Evolutionary conservation across 2,888 invertebrate genomes (phyloP), one percentile per base, ranked within the genome.

Genomic region (Cyaniris semiargus): DNA sequence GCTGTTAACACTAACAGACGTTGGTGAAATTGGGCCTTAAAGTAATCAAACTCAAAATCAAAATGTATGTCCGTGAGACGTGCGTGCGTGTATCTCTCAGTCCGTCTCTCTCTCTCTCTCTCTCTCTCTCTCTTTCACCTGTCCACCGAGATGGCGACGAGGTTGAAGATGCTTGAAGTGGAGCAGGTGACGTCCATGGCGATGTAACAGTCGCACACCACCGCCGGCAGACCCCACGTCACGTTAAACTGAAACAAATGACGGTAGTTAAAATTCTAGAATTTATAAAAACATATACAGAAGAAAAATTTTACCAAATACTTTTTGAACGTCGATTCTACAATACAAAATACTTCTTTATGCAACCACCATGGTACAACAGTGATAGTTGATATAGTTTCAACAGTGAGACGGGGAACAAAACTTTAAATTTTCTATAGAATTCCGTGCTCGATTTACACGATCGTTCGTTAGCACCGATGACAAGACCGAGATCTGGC

Each of bases 131-230:
- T 5, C 34, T 34, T 7, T 34, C 90, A 98, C 99, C 98, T 97
- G 96, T 99, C 99, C 91, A 99, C 97, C 84, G 98, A 98, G 91
- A 99, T 99, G 85, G 99, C 99, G 84, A 99, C 98, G 89, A 99
- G 95, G 95, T 99, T 99, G 95, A 99, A 98, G 90, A 99, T 99
- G 88, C 98, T 99, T 85, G 98, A 98, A 76, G 99, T 99, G 86
- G 98, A 98, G 94, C 98, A 98, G 82, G 97, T 98, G 86, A 99
- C 99, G 93, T 99, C 99, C 96, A 98, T 98, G 78, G 98, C 98
- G 89, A 99, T 98, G 96, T 98, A 99, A 93, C 98, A 97, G 95
- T 99, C 98, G 91, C 99, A 99, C 81, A 98, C 96, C 84, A 98
- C 96, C 78, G 97, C 96, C 34, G 98, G 98, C 84, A 99, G 94